Evolutionary conservation across 2,888 invertebrate genomes (phyloP).

Genomic region (Ochropleura plecta): DNA sequence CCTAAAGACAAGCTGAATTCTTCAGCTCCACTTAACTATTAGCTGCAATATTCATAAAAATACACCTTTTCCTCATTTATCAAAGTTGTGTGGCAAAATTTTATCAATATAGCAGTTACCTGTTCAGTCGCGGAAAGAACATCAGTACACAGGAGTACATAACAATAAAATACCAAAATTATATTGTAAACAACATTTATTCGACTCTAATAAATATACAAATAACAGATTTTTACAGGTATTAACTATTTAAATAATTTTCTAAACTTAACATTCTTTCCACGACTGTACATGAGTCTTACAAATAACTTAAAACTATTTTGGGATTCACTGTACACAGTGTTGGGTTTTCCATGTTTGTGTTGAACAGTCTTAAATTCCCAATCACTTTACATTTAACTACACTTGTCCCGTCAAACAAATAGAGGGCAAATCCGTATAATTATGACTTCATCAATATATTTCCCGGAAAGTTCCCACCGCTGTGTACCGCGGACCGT

Average conservation of each 20-base stretch:
- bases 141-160: constrained; percentile 45
- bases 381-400: constrained; percentile 45
- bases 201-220: constrained; percentile 68
- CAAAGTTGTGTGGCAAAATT: constrained; percentile 19
- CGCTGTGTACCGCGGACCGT: constrained; percentile 49
- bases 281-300: constrained; percentile 66
- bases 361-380: constrained; percentile 22
- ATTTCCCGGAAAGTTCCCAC: constrained; percentile 35
- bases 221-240: constrained; percentile 67
- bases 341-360: constrained; percentile 47
- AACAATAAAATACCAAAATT: constrained; percentile 61
- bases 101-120: constrained; percentile 57
- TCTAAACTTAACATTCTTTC: constrained; percentile 66
- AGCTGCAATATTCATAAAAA: constrained; percentile 56
- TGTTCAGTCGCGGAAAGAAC: constrained; percentile 67
- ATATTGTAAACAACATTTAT: constrained; percentile 65
- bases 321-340: constrained; percentile 53
- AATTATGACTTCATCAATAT: constrained; percentile 42
- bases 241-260: constrained; percentile 67
- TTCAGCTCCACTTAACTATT: constrained; percentile 34
- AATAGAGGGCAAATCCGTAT: constrained; percentile 61
- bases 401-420: constrained; percentile 55
- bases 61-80: constrained; percentile 9
- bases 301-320: constrained; percentile 57
- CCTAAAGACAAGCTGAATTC: constrained; percentile 24